phyloP scores from a whole-genome alignment of 2,113 vertebrate species.

The human region GRCh38 chr5:22922001-22922500 shows the following conservation, averaged over 20 bases:
- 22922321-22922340: not conserved
- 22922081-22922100: not conserved
- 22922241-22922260: not conserved
- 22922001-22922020: not conserved
- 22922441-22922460: not conserved
- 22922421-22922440: not conserved
- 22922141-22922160: not conserved
- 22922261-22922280: not conserved
- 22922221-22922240: not conserved
- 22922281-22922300: not conserved
- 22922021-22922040: not conserved
- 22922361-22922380: not conserved
- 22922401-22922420: not conserved
- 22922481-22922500: not conserved
- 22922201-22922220: not conserved
- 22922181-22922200: fast-evolving
- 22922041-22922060: not conserved
- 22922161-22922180: not conserved
- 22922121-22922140: not conserved
- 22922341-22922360: not conserved
- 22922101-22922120: not conserved
- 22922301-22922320: not conserved
- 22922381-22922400: not conserved
- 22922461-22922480: not conserved
- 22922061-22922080: fast-evolving